These are phyloP conservation scores for Cephus pulcher DNA, from an alignment of 2,888 invertebrate species.

Conservation along the genomic window DNA sequence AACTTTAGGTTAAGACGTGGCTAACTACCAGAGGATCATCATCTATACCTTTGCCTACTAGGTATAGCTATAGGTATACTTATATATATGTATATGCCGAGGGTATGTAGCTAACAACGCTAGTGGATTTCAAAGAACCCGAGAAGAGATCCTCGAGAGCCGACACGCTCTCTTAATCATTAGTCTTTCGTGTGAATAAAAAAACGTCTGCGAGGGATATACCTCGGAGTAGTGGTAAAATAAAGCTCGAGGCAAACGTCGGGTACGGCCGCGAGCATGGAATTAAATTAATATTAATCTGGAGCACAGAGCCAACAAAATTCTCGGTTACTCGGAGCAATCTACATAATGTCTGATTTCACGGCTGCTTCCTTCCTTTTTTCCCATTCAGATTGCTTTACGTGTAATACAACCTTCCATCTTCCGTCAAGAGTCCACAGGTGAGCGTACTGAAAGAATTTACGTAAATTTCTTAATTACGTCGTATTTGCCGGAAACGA, in stretches of 20 bases:
- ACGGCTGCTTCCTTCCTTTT: constrained; percentile 36
- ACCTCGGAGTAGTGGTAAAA: neutral
- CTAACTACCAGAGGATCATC: constrained; percentile 18
- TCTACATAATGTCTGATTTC: constrained; percentile 58
- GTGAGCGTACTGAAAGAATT: neutral
- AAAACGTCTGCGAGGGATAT: constrained; percentile 35
- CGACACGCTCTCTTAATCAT: constrained; percentile 51
- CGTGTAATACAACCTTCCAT: neutral
- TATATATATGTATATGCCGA: too few species aligned
- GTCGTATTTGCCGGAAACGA: neutral
- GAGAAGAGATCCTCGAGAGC: constrained; percentile 16
- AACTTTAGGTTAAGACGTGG: constrained; percentile 6
- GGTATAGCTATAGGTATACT: constrained; percentile 1
- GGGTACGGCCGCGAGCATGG: constrained; percentile 56
- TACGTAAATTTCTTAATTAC: neutral
- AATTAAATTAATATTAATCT: constrained; percentile 64
- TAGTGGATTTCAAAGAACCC: constrained; percentile 22
- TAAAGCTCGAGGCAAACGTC: constrained; percentile 18
- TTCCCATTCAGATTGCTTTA: neutral
- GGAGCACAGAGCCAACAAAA: constrained; percentile 53
- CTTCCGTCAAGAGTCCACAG: neutral
- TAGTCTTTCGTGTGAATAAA: constrained; percentile 45
- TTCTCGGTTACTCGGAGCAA: constrained; percentile 43
- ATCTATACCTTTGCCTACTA: constrained; percentile 12
- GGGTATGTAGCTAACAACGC: neutral